phyloP scores from a whole-genome alignment of 1,140 invertebrate genomes.

The Trachymyrmex septentrionalis region DNA sequence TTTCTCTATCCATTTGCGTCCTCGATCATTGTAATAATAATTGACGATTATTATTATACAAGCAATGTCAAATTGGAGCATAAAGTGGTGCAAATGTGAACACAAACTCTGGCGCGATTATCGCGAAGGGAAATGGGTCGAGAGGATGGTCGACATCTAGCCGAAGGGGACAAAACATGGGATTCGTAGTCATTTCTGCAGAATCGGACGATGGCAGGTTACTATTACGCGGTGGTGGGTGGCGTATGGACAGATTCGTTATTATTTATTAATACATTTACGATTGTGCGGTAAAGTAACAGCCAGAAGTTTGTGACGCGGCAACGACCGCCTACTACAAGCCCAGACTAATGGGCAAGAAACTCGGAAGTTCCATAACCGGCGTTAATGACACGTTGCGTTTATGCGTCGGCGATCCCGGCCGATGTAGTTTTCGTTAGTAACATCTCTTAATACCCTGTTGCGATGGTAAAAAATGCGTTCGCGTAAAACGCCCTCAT shows the following conservation, averaged over 20 bases:
- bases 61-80: slow-evolving; percentile 21
- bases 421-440: slow-evolving; percentile 42
- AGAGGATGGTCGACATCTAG: background rate
- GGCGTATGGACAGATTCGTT: slow-evolving; percentile 44
- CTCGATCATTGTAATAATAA: background rate
- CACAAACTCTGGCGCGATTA: slow-evolving; percentile 27
- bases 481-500: background rate
- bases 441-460: slow-evolving; percentile 43
- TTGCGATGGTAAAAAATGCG: background rate
- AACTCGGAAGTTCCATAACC: slow-evolving; percentile 77
- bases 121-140: slow-evolving; percentile 7
- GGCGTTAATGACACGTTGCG: slow-evolving; percentile 73
- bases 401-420: slow-evolving; percentile 69
- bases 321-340: slow-evolving; percentile 58
- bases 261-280: slow-evolving; percentile 79
- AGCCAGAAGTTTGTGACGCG: slow-evolving; percentile 38
- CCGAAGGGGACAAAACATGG: background rate
- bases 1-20: background rate
- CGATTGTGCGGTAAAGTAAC: slow-evolving; percentile 72
- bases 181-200: background rate
- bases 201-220: background rate
- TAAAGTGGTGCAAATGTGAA: background rate
- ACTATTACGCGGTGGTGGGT: background rate
- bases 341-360: slow-evolving; percentile 70
- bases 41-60: background rate